Conservation (phyloP, 2,797 vertebrate species). For the Helicolenus hilgendorfi region DNA sequence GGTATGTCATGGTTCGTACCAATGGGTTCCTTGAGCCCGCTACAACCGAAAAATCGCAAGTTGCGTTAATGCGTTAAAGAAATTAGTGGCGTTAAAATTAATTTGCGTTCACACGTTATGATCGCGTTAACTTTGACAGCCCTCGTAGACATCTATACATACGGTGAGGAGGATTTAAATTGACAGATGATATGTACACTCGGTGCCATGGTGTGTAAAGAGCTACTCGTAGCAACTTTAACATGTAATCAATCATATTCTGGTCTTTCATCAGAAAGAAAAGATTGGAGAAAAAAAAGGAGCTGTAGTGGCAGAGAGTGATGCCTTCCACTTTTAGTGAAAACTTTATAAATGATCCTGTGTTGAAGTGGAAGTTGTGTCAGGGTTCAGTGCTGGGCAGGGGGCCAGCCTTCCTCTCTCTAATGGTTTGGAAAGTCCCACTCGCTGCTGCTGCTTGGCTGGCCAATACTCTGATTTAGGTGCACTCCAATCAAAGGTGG, state of each 20-base stretch:
- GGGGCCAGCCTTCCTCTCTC: constrained; percentile 2
- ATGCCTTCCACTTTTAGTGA: background rate
- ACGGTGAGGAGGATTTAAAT: too few species aligned
- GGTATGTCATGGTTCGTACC: too few species aligned
- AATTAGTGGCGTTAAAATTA: too few species aligned
- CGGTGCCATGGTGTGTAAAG: background rate
- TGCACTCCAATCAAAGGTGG: background rate
- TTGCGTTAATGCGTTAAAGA: too few species aligned
- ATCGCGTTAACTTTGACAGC: too few species aligned
- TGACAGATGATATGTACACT: too few species aligned
- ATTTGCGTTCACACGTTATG: too few species aligned
- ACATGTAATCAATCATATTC: background rate
- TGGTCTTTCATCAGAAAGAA: background rate
- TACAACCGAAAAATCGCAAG: too few species aligned
- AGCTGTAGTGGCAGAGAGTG: background rate
- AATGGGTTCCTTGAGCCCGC: too few species aligned
- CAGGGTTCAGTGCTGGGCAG: background rate
- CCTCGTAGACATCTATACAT: too few species aligned
- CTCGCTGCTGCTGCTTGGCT: background rate
- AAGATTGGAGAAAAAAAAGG: background rate
- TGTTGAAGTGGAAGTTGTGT: background rate
- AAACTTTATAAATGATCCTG: background rate
- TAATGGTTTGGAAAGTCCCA: background rate
- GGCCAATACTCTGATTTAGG: background rate
- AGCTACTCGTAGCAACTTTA: background rate